Evolutionary conservation across 2,888 invertebrate genomes (phyloP).

Genomic region (Heliconius ethilla): DNA sequence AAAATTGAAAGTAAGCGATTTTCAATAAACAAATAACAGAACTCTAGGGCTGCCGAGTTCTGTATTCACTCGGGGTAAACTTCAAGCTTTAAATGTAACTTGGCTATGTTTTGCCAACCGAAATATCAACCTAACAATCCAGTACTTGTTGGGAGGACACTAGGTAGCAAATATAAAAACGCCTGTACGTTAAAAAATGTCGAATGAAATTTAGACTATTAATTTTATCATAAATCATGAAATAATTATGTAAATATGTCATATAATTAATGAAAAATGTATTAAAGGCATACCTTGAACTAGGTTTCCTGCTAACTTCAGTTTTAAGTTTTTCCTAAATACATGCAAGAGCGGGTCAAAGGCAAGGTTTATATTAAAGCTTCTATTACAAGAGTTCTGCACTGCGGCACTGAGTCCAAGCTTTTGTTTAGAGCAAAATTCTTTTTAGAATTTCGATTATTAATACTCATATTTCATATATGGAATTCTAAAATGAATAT

Average conservation of each 20-base stretch:
- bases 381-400: conserved; percentile 17
- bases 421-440: conserved; percentile 6
- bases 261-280: not conserved
- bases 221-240: not conserved
- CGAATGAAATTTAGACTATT: too few relatives aligned
- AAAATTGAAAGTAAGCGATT: too few relatives aligned
- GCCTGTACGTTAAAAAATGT: too few relatives aligned
- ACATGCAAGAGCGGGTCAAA: conserved; percentile 11
- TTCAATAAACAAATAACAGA: too few relatives aligned
- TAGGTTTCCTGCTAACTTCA: not conserved
- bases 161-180: too few relatives aligned
- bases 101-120: too few relatives aligned
- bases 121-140: too few relatives aligned
- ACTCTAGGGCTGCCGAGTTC: too few relatives aligned
- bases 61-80: too few relatives aligned
- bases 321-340: not conserved
- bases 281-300: not conserved
- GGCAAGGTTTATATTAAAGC: conserved; percentile 15
- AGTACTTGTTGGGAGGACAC: too few relatives aligned
- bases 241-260: not conserved
- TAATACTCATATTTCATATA: not conserved
- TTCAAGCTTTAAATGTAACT: too few relatives aligned
- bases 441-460: conserved; percentile 8
- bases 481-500: not conserved
- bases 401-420: conserved; percentile 4